phyloP scores from a whole-genome alignment of 30 jellyfish, hydroid and myxozoan genomes.

The Nemopilema nomurai region DNA sequence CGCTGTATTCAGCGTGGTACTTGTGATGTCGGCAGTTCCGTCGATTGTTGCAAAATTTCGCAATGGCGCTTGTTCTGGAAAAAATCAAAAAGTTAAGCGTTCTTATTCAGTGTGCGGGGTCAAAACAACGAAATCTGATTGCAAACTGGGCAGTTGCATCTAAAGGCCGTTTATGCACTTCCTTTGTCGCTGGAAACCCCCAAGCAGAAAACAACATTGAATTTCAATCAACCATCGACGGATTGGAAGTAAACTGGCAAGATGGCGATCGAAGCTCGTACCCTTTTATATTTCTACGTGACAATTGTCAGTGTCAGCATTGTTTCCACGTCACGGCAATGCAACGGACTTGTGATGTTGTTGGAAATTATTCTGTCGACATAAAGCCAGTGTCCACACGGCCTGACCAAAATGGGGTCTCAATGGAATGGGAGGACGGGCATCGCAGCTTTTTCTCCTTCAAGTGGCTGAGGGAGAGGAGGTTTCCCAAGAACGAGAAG shows the following conservation, averaged over 20 bases:
- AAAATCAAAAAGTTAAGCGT: not conserved
- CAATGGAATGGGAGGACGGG: slow-evolving; percentile 75
- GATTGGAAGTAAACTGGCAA: not conserved
- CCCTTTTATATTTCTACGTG: slow-evolving; percentile 82
- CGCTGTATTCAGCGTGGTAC: too few species aligned
- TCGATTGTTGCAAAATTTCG: too few species aligned
- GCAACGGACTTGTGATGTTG: slow-evolving; percentile 66
- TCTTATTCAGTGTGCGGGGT: not conserved
- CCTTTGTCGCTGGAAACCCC: not conserved
- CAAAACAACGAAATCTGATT: not conserved
- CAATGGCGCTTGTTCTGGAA: not conserved
- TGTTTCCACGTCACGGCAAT: slow-evolving; percentile 70
- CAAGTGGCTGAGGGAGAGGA: slow-evolving; percentile 70
- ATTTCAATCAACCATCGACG: not conserved
- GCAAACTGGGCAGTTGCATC: not conserved
- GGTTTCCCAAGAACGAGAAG: slow-evolving; percentile 38
- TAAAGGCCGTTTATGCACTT: not conserved
- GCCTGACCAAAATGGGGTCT: slow-evolving; percentile 22
- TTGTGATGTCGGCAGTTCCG: too few species aligned
- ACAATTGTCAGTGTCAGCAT: slow-evolving; percentile 77
- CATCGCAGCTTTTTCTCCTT: slow-evolving; percentile 49
- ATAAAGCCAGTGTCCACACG: slow-evolving; percentile 37
- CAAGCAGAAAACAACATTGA: not conserved
- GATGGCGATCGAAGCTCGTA: slow-evolving; percentile 18
- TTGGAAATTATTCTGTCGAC: slow-evolving; percentile 25